Base-by-base conservation (phyloP, 2,113 vertebrate species). In the Maccullochella peelii region DNA sequence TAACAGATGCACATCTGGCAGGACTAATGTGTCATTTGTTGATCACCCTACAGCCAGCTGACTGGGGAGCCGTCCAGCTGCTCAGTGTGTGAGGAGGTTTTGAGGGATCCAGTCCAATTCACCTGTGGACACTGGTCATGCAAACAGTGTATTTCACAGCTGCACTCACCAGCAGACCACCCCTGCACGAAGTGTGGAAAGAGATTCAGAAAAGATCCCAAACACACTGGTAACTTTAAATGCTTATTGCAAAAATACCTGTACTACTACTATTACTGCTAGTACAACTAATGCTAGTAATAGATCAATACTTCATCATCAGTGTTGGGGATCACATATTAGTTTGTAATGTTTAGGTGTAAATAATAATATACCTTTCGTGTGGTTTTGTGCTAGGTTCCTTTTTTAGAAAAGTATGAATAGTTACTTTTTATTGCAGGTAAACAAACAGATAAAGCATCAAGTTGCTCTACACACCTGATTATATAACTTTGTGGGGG, bases 71-170 rank as follows among this genome's bases (percentile, higher is more conserved):
- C 2, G 1, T 49, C 11, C 6, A 61, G n/a, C 21, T 84, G 85
- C 72, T 54, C 76, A 49, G 23, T 47, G 18, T 87, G 84, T 21
- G 1, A 0, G 25, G 5, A 79, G n/a, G 23, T 0, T 54, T 6
- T 71, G 25, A 73, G 0, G 52, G 40, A 83, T 42, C 84, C 23
- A 21, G 44, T 83, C 12, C 18, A 20, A 3, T 47, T 69, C 0
- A 1, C 0, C 9, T 90, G 89, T 86, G 86, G 83, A 73, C 86
- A 86, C 52, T 40, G 18, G 16, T 63, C n/a, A 3, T 88, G 86
- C 72, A 68, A 1, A 78, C 50, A 47, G 15, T 90, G 89, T 36
- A 1, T 27, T n/a, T n/a, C n/a, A n/a, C 3, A 20, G 0, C 10
- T 72, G 52, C 49, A 42, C 16, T 66, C 50, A 68, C 11, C 72